Percentiles rank a stretch among this genome's conserved stretches.
These are phyloP conservation scores for Charanyca ferruginea DNA, from an alignment of 2,888 invertebrate species.

Conservation along the genomic window DNA sequence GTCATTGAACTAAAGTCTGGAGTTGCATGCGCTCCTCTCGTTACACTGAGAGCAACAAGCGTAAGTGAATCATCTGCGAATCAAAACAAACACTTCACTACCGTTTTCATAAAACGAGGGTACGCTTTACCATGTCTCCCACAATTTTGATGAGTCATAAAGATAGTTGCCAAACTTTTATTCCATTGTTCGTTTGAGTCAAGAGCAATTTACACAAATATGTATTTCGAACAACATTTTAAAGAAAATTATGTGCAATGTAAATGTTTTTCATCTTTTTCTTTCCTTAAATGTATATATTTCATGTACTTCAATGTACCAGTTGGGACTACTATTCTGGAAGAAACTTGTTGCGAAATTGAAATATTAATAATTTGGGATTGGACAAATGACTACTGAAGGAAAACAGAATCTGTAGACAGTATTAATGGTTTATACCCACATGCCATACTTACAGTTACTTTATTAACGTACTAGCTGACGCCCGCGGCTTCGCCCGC, in stretches of 20 bases:
- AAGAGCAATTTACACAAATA: constrained; percentile 39
- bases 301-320: constrained; percentile 28
- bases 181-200: constrained; percentile 43
- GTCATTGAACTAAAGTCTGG: constrained; percentile 67
- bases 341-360: constrained; percentile 23
- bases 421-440: constrained; percentile 4
- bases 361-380: constrained; percentile 12
- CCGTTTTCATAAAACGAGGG: constrained; percentile 25
- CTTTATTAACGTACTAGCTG: neutral
- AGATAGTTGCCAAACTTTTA: constrained; percentile 47
- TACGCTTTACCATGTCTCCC: constrained; percentile 12
- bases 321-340: constrained; percentile 37
- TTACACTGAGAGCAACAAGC: constrained; percentile 55
- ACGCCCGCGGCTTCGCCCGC: too few relatives aligned
- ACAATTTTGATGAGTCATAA: constrained; percentile 40
- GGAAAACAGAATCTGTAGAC: constrained; percentile 12
- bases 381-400: constrained; percentile 1
- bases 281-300: constrained; percentile 33
- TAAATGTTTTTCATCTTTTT: constrained; percentile 44
- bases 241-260: constrained; percentile 38
- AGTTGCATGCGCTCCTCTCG: constrained; percentile 50
- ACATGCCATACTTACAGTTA: constrained; percentile 1
- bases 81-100: constrained; percentile 56
- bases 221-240: constrained; percentile 36
- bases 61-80: constrained; percentile 58